Evolutionary conservation across 2,113 vertebrate species (phyloP).

Genomic region (Rostratula benghalensis): DNA sequence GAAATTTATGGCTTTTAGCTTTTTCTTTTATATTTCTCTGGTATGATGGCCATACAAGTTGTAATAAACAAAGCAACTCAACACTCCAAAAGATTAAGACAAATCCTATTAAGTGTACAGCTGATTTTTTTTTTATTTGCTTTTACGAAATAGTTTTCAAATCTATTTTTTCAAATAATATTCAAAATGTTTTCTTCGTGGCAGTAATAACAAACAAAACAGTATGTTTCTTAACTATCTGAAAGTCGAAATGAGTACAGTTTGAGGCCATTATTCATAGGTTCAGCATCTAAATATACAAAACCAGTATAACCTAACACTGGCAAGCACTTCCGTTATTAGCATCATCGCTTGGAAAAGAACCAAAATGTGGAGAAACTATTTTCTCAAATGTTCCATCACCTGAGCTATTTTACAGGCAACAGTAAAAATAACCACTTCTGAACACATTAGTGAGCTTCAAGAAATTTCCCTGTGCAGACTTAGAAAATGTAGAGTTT

Average conservation of each 20-base stretch:
- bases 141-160: slow-evolving; percentile 48
- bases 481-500: too few relatives aligned
- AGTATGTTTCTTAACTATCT: slow-evolving; percentile 20
- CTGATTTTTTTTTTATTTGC: neutral
- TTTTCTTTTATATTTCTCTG: slow-evolving; percentile 30
- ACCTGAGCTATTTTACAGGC: neutral
- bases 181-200: slow-evolving; percentile 20
- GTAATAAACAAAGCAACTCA: slow-evolving; percentile 4
- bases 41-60: neutral
- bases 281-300: neutral
- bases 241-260: slow-evolving; percentile 41
- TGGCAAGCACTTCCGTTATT: neutral
- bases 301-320: neutral
- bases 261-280: neutral
- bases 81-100: slow-evolving; percentile 33
- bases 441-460: neutral
- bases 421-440: neutral
- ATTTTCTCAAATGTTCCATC: neutral
- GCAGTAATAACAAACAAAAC: slow-evolving; percentile 41
- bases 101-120: neutral
- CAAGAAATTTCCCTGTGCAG: neutral
- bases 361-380: neutral
- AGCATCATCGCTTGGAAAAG: neutral
- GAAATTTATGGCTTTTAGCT: neutral
- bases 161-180: neutral